Percentiles rank a stretch among this genome's conserved stretches.
Conservation (phyloP, 1,140 invertebrate genomes). For the Drosophila nasuta region DNA sequence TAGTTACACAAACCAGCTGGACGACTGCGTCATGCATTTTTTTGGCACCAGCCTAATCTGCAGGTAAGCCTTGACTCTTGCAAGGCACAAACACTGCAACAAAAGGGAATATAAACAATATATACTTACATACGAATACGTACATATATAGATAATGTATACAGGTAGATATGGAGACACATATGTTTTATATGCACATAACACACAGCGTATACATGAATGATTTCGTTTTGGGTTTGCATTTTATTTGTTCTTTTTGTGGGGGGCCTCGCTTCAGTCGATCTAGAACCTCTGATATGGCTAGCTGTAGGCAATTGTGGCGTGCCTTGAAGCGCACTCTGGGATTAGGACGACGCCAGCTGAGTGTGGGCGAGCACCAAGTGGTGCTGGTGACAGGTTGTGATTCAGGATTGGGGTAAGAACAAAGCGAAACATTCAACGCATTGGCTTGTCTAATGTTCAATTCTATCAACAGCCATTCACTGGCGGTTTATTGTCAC, state of each 20-base stretch:
- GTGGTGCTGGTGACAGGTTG: constrained; percentile 92
- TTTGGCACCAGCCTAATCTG: constrained; percentile 53
- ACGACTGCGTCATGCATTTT: constrained; percentile 4
- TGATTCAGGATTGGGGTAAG: constrained; percentile 93
- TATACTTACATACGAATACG: neutral
- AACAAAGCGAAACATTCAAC: neutral
- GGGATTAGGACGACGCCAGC: constrained; percentile 56
- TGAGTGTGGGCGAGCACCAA: constrained; percentile 76
- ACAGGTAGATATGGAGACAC: constrained; percentile 19
- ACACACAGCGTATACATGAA: constrained; percentile 38
- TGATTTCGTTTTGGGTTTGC: constrained; percentile 53
- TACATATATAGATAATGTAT: constrained; percentile 19
- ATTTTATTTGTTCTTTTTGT: constrained; percentile 20
- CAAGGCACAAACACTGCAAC: neutral
- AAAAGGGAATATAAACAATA: constrained; percentile 2
- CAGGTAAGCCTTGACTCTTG: constrained; percentile 57
- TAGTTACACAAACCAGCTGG: constrained; percentile 2
- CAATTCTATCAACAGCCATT: constrained; percentile 53
- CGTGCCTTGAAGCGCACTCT: constrained; percentile 56
- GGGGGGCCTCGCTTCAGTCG: constrained; percentile 57
- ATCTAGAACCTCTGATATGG: constrained; percentile 56
- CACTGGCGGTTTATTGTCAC: constrained; percentile 84
- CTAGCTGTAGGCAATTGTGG: constrained; percentile 53
- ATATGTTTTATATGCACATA: constrained; percentile 21
- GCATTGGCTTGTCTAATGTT: neutral